Percentiles rank a stretch among this genome's conserved stretches.
Conservation (phyloP, 2,797 vertebrate species). For the Telmatherina bonti region DNA sequence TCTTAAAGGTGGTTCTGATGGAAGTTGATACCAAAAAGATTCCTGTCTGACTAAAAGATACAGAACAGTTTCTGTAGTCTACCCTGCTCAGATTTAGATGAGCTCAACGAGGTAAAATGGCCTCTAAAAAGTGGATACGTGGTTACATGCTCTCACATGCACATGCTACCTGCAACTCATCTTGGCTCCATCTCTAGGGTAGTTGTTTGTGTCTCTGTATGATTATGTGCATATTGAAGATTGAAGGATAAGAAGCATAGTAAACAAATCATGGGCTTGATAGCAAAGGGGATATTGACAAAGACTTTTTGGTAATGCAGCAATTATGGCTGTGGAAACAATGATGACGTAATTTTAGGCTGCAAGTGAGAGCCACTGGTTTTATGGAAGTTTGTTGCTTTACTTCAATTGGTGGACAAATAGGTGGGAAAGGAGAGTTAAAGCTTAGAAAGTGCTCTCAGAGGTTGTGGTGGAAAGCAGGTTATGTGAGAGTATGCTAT, state of each 20-base stretch:
- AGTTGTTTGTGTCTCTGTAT: conserved; percentile 38
- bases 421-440: conserved; percentile 27
- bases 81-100: conserved; percentile 46
- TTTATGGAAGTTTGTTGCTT: conserved; percentile 49
- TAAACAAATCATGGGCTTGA: conserved; percentile 63
- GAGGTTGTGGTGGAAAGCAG: conserved; percentile 39
- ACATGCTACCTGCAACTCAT: conserved; percentile 48
- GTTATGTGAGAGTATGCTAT: conserved; percentile 51
- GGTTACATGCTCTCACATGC: conserved; percentile 62
- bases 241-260: conserved; percentile 32
- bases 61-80: conserved; percentile 24
- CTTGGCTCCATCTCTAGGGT: conserved; percentile 47
- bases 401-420: conserved; percentile 22
- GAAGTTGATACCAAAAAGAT: conserved; percentile 40
- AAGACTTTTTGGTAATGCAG: conserved; percentile 69
- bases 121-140: conserved; percentile 58
- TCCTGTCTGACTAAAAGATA: conserved; percentile 19
- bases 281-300: conserved; percentile 76
- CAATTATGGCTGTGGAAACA: conserved; percentile 75
- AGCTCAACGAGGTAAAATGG: conserved; percentile 51
- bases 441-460: conserved; percentile 29
- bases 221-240: conserved; percentile 41
- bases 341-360: conserved; percentile 70
- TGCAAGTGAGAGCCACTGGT: conserved; percentile 41
- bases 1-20: conserved; percentile 34